phyloP scores from a whole-genome alignment of 2,113 vertebrate species.

The Chaetops frenatus region DNA sequence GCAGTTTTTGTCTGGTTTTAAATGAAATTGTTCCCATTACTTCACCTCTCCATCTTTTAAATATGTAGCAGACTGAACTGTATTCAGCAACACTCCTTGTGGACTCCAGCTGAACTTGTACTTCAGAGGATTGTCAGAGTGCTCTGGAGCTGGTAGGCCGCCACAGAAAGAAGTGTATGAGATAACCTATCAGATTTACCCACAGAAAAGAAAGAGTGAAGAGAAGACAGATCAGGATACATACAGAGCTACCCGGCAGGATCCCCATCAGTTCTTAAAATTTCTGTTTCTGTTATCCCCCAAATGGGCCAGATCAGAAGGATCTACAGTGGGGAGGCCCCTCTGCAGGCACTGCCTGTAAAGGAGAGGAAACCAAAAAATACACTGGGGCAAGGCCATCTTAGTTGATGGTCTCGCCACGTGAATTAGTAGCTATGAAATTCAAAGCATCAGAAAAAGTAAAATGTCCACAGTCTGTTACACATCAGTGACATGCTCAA shows the following conservation, averaged over 20 bases:
- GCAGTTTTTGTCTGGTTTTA: not conserved
- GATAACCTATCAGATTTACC: constrained; percentile 76
- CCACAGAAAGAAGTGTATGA: constrained; percentile 92
- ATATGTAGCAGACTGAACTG: constrained; percentile 85
- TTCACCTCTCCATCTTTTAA: constrained; percentile 83
- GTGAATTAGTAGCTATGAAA: not conserved
- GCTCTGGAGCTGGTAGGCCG: constrained; percentile 90
- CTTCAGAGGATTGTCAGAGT: constrained; percentile 90
- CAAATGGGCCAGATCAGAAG: not conserved
- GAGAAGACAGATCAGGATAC: not conserved
- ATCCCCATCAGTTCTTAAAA: not conserved
- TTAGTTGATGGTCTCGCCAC: not conserved
- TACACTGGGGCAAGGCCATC: not conserved
- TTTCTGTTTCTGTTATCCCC: not conserved
- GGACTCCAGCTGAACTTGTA: constrained; percentile 99
- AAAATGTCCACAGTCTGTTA: not conserved
- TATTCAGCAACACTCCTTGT: constrained; percentile 85
- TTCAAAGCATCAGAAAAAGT: not conserved
- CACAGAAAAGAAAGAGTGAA: not conserved
- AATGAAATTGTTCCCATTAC: not conserved
- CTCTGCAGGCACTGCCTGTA: not conserved
- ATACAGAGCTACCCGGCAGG: not conserved
- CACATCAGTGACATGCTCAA: not conserved
- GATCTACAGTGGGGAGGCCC: not conserved
- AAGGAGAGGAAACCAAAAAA: not conserved